Evolutionary conservation across 2,113 vertebrate genomes (phyloP).

Genomic region (Prunella himalayana): DNA sequence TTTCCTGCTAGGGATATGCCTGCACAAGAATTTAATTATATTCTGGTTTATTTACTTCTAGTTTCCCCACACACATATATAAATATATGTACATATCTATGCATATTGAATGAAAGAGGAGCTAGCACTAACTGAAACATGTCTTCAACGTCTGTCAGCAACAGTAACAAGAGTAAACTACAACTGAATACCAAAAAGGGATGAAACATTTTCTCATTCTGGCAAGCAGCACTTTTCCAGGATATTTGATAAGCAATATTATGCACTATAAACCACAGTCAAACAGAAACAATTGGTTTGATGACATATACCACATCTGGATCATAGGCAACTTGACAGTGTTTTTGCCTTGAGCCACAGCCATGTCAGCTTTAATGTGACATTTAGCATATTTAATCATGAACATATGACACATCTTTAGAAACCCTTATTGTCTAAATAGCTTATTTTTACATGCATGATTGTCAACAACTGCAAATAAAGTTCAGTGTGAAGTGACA

Average conservation of each 20-base stretch:
- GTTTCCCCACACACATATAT: not conserved
- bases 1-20: not conserved
- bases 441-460: constrained; percentile 16
- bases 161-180: not conserved
- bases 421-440: constrained; percentile 4
- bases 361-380: constrained; percentile 33
- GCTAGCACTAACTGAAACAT: not conserved
- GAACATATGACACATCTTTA: constrained; percentile 40
- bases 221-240: not conserved
- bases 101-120: not conserved
- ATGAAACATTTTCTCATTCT: not conserved
- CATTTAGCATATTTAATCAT: constrained; percentile 46
- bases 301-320: constrained; percentile 35
- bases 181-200: not conserved
- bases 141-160: not conserved
- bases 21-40: not conserved
- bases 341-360: constrained; percentile 6
- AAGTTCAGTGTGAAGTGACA: constrained; percentile 43
- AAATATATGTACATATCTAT: not conserved
- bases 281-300: constrained; percentile 7
- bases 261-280: not conserved
- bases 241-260: constrained; percentile 17
- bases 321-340: constrained; percentile 29
- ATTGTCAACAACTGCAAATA: constrained; percentile 42
- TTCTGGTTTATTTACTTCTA: not conserved